Evolutionary conservation across 2,797 vertebrate genomes (phyloP).

Genomic region (Bovichtus diacanthus): DNA sequence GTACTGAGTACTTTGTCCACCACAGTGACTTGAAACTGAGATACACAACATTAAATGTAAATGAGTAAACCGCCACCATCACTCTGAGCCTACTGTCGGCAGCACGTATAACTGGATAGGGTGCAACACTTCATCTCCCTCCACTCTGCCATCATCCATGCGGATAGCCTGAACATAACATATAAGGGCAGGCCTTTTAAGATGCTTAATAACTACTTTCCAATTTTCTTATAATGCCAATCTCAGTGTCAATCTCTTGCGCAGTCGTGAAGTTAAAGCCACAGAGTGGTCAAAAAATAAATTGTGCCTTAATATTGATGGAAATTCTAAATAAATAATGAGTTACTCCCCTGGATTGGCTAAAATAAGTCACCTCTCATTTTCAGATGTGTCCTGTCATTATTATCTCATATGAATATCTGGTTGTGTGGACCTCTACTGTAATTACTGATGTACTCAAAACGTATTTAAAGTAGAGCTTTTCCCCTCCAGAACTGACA

Average conservation of each 20-base stretch:
- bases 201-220: conserved; percentile 26
- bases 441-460: conserved; percentile 14
- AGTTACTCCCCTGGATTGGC: conserved; percentile 62
- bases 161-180: background rate
- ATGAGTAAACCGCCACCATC: background rate
- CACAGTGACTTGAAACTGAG: conserved; percentile 27
- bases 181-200: background rate
- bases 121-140: background rate
- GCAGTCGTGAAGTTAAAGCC: conserved; percentile 33
- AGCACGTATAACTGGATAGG: background rate
- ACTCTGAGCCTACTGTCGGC: background rate
- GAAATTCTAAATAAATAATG: conserved; percentile 81
- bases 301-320: conserved; percentile 84
- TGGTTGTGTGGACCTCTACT: conserved; percentile 47
- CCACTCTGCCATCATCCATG: background rate
- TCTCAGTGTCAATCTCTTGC: conserved; percentile 13
- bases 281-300: conserved; percentile 55
- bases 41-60: conserved; percentile 10
- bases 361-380: conserved; percentile 67
- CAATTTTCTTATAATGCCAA: conserved; percentile 21
- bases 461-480: background rate
- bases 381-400: conserved; percentile 64
- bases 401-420: conserved; percentile 64
- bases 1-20: too few species aligned
- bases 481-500: background rate